Conservation (phyloP, 2,797 vertebrate species). For the Myripristis murdjan region DNA sequence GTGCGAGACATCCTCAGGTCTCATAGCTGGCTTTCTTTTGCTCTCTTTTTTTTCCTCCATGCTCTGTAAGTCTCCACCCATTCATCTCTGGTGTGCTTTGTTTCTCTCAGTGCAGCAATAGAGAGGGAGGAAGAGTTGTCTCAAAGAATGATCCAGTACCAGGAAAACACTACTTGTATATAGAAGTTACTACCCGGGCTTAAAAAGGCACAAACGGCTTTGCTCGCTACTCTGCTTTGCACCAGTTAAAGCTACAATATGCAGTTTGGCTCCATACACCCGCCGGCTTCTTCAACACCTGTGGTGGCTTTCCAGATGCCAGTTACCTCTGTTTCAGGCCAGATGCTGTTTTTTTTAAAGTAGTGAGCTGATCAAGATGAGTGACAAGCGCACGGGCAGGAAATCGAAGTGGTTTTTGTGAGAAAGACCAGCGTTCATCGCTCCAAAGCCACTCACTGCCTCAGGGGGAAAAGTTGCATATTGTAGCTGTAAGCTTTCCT, state of each 20-base stretch:
- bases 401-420: not conserved
- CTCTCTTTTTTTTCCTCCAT: slow-evolving; percentile 1
- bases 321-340: not conserved
- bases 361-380: not conserved
- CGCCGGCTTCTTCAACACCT: not conserved
- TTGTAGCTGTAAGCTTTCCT: slow-evolving; percentile 14
- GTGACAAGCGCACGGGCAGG: not conserved
- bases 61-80: not conserved
- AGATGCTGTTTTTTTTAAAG: not conserved
- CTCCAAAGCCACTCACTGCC: not conserved
- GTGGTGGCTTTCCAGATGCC: not conserved
- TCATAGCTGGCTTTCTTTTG: slow-evolving; percentile 37
- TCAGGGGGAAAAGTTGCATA: slow-evolving; percentile 8
- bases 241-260: slow-evolving; percentile 15
- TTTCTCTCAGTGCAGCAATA: slow-evolving; percentile 17
- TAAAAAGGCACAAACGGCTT: not conserved
- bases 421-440: not conserved
- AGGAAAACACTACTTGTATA: not conserved
- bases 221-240: not conserved
- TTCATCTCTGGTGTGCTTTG: not conserved
- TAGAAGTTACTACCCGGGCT: slow-evolving; percentile 3
- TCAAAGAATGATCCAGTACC: not conserved
- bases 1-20: slow-evolving; percentile 60
- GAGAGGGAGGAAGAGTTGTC: not conserved
- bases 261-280: not conserved